phyloP scores from a whole-genome alignment of 2,113 vertebrate species.

The Picathartes gymnocephalus region DNA sequence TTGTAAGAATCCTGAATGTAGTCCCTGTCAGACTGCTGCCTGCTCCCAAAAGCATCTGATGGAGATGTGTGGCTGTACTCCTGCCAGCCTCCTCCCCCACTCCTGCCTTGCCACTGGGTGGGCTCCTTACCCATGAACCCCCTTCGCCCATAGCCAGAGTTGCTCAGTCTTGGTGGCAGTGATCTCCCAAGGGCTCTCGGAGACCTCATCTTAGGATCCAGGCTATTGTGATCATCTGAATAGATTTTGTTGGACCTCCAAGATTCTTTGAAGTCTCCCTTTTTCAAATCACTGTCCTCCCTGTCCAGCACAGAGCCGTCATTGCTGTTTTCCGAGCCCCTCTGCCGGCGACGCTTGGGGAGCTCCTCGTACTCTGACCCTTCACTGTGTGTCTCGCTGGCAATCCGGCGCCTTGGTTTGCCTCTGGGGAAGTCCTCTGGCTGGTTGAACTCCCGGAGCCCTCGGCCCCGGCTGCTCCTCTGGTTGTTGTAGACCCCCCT shows the following conservation, averaged over 20 bases:
- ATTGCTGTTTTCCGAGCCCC: slow-evolving; percentile 81
- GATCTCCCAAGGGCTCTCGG: slow-evolving; percentile 82
- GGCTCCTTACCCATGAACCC: slow-evolving; percentile 81
- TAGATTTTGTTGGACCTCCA: slow-evolving; percentile 92
- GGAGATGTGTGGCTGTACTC: slow-evolving; percentile 79
- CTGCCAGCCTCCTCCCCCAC: slow-evolving; percentile 72
- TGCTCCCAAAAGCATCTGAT: slow-evolving; percentile 68
- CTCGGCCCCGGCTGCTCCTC: slow-evolving; percentile 77
- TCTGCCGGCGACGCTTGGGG: slow-evolving; percentile 89
- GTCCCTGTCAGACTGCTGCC: slow-evolving; percentile 81
- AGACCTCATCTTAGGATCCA: slow-evolving; percentile 76
- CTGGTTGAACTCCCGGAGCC: slow-evolving; percentile 79
- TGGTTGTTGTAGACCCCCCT: slow-evolving; percentile 70
- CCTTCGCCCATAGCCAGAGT: slow-evolving; percentile 79
- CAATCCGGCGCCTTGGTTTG: slow-evolving; percentile 86
- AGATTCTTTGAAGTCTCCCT: slow-evolving; percentile 84
- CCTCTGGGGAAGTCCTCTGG: slow-evolving; percentile 85
- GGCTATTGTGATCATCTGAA: slow-evolving; percentile 77
- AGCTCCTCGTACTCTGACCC: slow-evolving; percentile 95
- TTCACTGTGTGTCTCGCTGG: slow-evolving; percentile 93
- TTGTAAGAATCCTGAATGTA: slow-evolving; percentile 79
- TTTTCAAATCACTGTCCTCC: slow-evolving; percentile 75
- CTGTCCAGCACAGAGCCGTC: slow-evolving; percentile 61
- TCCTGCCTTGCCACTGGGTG: slow-evolving; percentile 83
- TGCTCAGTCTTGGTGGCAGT: slow-evolving; percentile 88